Evolutionary conservation across 2,888 invertebrate genomes (phyloP).

Genomic region (Odontothrips loti): DNA sequence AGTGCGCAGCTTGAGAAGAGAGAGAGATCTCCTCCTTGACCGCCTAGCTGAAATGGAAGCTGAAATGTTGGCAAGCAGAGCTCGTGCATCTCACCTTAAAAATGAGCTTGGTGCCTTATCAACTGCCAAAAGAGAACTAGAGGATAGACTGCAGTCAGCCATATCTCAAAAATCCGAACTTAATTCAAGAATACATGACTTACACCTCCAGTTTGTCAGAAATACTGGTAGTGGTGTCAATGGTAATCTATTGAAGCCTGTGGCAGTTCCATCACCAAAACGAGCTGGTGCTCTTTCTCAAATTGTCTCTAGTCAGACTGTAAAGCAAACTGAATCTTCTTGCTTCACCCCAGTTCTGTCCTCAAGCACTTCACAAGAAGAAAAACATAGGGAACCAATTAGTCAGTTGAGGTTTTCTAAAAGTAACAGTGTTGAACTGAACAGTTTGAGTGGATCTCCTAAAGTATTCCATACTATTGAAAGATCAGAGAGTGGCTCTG

Average conservation of each 20-base stretch:
- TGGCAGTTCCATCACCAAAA: constrained; percentile 30
- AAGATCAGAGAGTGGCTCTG: not conserved
- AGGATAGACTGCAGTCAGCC: constrained; percentile 57
- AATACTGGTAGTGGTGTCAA: not conserved
- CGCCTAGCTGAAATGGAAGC: constrained; percentile 74
- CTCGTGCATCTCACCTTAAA: constrained; percentile 61
- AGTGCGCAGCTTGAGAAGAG: constrained; percentile 60
- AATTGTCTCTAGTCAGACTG: constrained; percentile 35
- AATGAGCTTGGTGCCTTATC: constrained; percentile 58
- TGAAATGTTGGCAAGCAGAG: constrained; percentile 63
- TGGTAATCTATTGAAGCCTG: constrained; percentile 30
- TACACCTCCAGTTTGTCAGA: constrained; percentile 51
- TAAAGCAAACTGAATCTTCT: constrained; percentile 31
- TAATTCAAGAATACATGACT: constrained; percentile 55
- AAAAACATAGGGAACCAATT: not conserved
- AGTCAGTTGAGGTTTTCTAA: constrained; percentile 33
- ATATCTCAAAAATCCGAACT: constrained; percentile 56
- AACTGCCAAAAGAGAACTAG: constrained; percentile 56
- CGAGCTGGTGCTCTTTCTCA: constrained; percentile 26
- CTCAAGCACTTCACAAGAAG: not conserved
- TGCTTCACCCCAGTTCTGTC: constrained; percentile 32
- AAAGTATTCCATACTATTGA: not conserved
- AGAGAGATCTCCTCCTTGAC: constrained; percentile 70
- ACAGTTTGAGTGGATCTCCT: not conserved
- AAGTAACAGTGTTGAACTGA: constrained; percentile 28